A percentile compares a stretch with the other conserved stretches of the same genome.
These are phyloP conservation scores for Apis laboriosa DNA, from an alignment of 1,140 invertebrate genomes.

Conservation along the genomic window DNA sequence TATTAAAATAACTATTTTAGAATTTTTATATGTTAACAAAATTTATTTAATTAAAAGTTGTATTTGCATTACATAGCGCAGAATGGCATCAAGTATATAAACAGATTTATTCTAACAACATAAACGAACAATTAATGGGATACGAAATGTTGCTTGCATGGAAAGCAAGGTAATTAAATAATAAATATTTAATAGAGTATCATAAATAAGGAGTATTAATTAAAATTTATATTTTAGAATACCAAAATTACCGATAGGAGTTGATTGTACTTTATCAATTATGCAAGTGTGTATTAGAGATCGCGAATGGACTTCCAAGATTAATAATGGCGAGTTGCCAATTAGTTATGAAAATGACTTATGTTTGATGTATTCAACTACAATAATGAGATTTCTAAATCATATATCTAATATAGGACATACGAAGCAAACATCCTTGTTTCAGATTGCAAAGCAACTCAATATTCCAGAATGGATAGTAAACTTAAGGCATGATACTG, in stretches of 20 bases:
- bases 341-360: conserved; percentile 79
- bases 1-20: conserved; percentile 23
- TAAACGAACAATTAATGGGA: conserved; percentile 77
- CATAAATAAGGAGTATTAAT: conserved; percentile 5
- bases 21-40: not conserved
- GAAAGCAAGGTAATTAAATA: conserved; percentile 80
- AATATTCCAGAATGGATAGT: conserved; percentile 86
- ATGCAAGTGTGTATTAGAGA: conserved; percentile 83
- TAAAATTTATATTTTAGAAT: conserved; percentile 74
- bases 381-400: conserved; percentile 85
- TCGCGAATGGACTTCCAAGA: conserved; percentile 70
- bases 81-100: conserved; percentile 84
- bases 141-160: conserved; percentile 82
- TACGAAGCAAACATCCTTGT: conserved; percentile 80
- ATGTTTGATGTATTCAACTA: conserved; percentile 83
- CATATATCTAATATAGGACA: conserved; percentile 82
- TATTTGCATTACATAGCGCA: conserved; percentile 61
- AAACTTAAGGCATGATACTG: conserved; percentile 85
- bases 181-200: not conserved
- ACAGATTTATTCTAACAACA: conserved; percentile 80
- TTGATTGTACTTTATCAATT: conserved; percentile 85
- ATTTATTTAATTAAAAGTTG: not conserved
- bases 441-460: conserved; percentile 82
- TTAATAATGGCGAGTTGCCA: conserved; percentile 65
- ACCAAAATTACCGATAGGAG: conserved; percentile 84